Base-by-base conservation (phyloP, 2,888 invertebrate species). In the Phortica okadai region DNA sequence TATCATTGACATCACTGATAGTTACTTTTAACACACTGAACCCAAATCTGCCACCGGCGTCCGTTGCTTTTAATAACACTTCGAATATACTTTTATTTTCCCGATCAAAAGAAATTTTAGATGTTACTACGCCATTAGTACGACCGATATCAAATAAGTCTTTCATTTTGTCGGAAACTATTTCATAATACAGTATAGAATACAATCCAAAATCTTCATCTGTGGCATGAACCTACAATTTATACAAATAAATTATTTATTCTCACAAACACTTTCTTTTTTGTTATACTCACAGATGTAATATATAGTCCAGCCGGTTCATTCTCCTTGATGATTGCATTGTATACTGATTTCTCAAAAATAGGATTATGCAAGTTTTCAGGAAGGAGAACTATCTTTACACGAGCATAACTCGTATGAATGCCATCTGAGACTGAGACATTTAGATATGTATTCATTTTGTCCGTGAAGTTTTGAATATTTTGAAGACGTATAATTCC, bases 341-440 rank as follows among this genome's bases (percentile, higher is more conserved):
- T 96, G 89, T 97, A 95, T 77, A 95, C 93, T 1, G 94, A 92
- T 88, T 96, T 95, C 16, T 94, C 93, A 91, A 98, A 98, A 79
- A 93, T 93, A 10, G 98, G 98, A 82, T 95, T 93, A 90, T 95
- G 94, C 82, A 93, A 93, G 92, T 98, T 98, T 79, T 96, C 95
- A 8, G 97, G 95, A 77, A 96, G 92, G 79, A 95, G 93, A 86
- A 95, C 94, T 72, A 97, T 95, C 92, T 96, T 96, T 16, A 97
- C 93, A 81, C 96, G 93, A 1, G 97, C 95, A 92, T 96, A 98
- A 81, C 95, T 96, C 7, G 97, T 97, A 92, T 97, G 98, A 56
- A 98, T 97, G 50, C 98, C 98, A 92, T 99, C 99, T 75, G 97
- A 97, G 58, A 97, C 98, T 1, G 98, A 98, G 50, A 99, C 95